These are phyloP conservation scores for Polypterus bichir DNA, from an alignment of 2,113 vertebrate species.

Conservation along the genomic window DNA sequence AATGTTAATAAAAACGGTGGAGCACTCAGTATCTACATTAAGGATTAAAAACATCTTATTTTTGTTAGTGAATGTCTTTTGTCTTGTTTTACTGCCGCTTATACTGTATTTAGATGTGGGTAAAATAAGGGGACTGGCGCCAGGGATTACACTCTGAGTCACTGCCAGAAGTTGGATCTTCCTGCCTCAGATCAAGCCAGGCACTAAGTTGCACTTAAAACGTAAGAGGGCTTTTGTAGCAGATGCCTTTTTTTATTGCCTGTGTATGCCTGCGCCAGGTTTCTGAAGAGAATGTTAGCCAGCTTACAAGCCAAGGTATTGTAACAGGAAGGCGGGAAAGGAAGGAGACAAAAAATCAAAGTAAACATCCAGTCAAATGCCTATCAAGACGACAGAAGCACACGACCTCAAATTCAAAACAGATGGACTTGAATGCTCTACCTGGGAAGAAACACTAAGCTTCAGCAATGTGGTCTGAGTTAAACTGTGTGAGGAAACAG, in stretches of 20 bases:
- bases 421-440: constrained; percentile 50
- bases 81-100: too few relatives aligned
- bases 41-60: too few relatives aligned
- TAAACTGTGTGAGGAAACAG: constrained; percentile 67
- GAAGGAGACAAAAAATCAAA: constrained; percentile 29
- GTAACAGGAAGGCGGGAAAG: constrained; percentile 29
- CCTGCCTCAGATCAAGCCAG: constrained; percentile 1
- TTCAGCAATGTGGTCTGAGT: constrained; percentile 65
- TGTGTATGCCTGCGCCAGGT: neutral
- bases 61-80: too few relatives aligned
- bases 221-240: constrained; percentile 10
- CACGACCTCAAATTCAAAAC: constrained; percentile 63
- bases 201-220: constrained; percentile 13
- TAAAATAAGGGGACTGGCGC: constrained; percentile 4
- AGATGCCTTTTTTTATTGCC: neutral
- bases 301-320: constrained; percentile 23
- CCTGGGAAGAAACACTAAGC: constrained; percentile 23
- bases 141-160: constrained; percentile 15
- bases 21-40: too few relatives aligned
- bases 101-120: too few relatives aligned
- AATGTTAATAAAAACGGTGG: too few relatives aligned
- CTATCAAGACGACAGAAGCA: constrained; percentile 52
- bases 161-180: constrained; percentile 14
- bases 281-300: constrained; percentile 8
- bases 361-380: constrained; percentile 33